phyloP scores from a whole-genome alignment of 2,888 invertebrate genomes.

The Xylota sylvarum region DNA sequence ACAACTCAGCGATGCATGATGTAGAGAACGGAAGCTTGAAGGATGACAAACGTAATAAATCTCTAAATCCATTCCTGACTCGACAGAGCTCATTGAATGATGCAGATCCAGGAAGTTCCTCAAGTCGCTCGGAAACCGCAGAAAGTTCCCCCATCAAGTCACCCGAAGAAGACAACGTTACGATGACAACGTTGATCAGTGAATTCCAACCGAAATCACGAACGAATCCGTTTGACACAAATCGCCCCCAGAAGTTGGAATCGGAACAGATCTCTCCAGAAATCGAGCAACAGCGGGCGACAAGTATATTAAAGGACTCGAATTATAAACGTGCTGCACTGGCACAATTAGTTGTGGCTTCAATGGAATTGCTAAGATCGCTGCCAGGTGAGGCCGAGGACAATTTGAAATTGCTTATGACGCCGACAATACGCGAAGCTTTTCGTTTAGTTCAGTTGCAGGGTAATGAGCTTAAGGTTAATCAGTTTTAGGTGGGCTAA shows the following conservation, averaged over 20 bases:
- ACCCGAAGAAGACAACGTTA: slow-evolving; percentile 83
- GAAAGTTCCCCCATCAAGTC: slow-evolving; percentile 81
- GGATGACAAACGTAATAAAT: slow-evolving; percentile 76
- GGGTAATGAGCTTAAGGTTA: slow-evolving; percentile 84
- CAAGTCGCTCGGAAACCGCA: slow-evolving; percentile 78
- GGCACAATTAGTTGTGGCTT: slow-evolving; percentile 93
- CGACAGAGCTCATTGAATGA: slow-evolving; percentile 63
- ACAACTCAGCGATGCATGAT: slow-evolving; percentile 83
- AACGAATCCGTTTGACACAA: slow-evolving; percentile 84
- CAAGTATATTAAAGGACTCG: slow-evolving; percentile 94
- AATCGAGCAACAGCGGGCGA: slow-evolving; percentile 92
- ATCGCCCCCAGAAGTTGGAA: slow-evolving; percentile 83
- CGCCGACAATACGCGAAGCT: slow-evolving; percentile 85
- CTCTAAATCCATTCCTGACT: slow-evolving; percentile 61
- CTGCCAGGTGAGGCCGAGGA: slow-evolving; percentile 88
- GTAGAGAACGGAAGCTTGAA: slow-evolving; percentile 82
- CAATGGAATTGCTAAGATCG: slow-evolving; percentile 91
- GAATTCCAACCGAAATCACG: slow-evolving; percentile 84
- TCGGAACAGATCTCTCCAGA: slow-evolving; percentile 91
- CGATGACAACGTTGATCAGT: slow-evolving; percentile 84
- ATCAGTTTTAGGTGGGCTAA: slow-evolving; percentile 84
- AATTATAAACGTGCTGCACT: slow-evolving; percentile 94
- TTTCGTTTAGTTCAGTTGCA: slow-evolving; percentile 85
- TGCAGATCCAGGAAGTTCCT: slow-evolving; percentile 73
- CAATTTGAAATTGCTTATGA: slow-evolving; percentile 84